phyloP scores from a whole-genome alignment of 1,140 invertebrate species.

The Drosophila mojavensis region DNA sequence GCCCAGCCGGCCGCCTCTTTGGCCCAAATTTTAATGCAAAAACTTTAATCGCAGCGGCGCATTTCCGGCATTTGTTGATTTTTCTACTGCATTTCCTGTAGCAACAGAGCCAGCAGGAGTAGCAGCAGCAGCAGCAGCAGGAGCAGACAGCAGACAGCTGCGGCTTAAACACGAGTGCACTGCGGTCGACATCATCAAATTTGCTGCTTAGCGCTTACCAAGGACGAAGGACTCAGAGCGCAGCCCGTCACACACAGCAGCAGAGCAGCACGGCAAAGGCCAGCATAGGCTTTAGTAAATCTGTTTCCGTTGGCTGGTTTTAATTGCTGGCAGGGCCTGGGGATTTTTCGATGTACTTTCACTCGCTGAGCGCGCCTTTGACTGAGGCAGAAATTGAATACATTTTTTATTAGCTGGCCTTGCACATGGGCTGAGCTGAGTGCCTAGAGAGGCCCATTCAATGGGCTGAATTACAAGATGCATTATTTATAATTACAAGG shows the following conservation, averaged over 20 bases:
- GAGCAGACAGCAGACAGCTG: constrained; percentile 30
- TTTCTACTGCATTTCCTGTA: constrained; percentile 71
- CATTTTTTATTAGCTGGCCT: constrained; percentile 71
- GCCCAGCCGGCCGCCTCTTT: background rate
- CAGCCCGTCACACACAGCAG: constrained; percentile 17
- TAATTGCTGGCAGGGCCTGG: constrained; percentile 28
- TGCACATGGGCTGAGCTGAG: background rate
- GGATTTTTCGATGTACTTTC: constrained; percentile 61
- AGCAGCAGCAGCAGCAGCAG: constrained; percentile 32
- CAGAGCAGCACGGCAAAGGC: background rate
- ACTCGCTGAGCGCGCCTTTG: constrained; percentile 46
- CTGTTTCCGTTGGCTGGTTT: constrained; percentile 37
- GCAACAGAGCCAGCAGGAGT: constrained; percentile 34
- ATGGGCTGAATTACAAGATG: no score
- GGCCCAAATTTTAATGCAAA: constrained; percentile 70
- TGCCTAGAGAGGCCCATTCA: background rate
- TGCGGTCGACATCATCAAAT: constrained; percentile 68
- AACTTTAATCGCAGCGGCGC: constrained; percentile 74
- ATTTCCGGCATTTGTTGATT: constrained; percentile 77
- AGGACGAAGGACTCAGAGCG: constrained; percentile 10
- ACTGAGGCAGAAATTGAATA: constrained; percentile 70
- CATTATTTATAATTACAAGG: no score
- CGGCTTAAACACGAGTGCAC: constrained; percentile 28
- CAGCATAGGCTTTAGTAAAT: constrained; percentile 29
- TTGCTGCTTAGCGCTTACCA: constrained; percentile 51